Evolutionary conservation across 2,888 invertebrate genomes (phyloP).

Genomic region (Lymantria monacha): DNA sequence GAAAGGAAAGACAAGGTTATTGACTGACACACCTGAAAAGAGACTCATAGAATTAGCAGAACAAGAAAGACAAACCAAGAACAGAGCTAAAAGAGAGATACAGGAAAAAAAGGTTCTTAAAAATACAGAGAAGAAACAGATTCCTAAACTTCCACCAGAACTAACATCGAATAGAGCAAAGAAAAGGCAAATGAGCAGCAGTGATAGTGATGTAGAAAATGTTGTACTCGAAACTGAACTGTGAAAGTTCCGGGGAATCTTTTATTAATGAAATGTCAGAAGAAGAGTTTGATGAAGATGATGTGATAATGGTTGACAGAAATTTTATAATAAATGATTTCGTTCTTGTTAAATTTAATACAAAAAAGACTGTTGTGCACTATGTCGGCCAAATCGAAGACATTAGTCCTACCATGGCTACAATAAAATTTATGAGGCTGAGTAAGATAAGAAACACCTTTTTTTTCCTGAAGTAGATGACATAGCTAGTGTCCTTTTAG

Average conservation of each 20-base stretch:
- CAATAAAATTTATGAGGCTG: too few relatives aligned
- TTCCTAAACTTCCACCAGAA: constrained; percentile 5
- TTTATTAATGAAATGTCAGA: neutral
- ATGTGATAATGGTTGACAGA: constrained; percentile 21
- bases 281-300: constrained; percentile 18
- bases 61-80: constrained; percentile 9
- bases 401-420: too few relatives aligned
- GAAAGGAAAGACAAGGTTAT: constrained; percentile 23
- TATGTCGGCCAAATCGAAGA: constrained; percentile 18
- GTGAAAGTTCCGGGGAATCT: constrained; percentile 3
- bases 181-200: constrained; percentile 10
- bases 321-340: constrained; percentile 19
- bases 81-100: neutral
- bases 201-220: constrained; percentile 8
- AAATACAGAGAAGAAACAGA: constrained; percentile 18
- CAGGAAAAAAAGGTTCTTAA: constrained; percentile 1
- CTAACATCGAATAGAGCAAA: constrained; percentile 8
- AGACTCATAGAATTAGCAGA: constrained; percentile 15
- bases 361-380: constrained; percentile 19
- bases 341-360: constrained; percentile 21
- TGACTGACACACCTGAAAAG: constrained; percentile 13
- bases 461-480: too few relatives aligned
- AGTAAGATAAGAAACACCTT: too few relatives aligned
- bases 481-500: too few relatives aligned
- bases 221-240: too few relatives aligned